Evolutionary conservation across 2,888 invertebrate species (phyloP).

Genomic region (Ligdia adustata): DNA sequence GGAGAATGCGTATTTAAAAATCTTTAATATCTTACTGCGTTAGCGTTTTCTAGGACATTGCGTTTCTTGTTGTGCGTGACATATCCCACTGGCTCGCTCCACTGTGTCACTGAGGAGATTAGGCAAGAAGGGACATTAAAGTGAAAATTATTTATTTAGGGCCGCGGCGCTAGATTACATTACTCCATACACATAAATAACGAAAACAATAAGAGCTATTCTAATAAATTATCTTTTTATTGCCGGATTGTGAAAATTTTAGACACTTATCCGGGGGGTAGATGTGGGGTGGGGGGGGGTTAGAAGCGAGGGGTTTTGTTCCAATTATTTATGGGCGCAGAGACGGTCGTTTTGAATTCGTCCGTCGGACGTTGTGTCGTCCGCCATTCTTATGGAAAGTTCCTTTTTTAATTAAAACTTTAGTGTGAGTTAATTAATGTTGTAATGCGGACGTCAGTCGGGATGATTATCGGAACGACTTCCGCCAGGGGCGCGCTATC

Average conservation of each 20-base stretch:
- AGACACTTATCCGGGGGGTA: slow-evolving; percentile 79
- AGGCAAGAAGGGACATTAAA: slow-evolving; percentile 83
- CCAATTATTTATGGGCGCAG: slow-evolving; percentile 82
- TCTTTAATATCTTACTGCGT: no score
- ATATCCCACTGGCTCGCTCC: slow-evolving; percentile 1
- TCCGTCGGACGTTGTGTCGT: slow-evolving; percentile 72
- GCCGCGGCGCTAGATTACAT: slow-evolving; percentile 81
- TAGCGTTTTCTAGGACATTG: no score
- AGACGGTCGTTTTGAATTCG: slow-evolving; percentile 78
- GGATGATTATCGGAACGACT: slow-evolving; percentile 44
- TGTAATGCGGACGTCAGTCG: slow-evolving; percentile 51
- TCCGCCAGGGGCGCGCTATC: slow-evolving; percentile 42
- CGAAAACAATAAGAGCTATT: slow-evolving; percentile 84
- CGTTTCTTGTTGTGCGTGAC: no score
- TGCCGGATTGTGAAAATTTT: slow-evolving; percentile 85
- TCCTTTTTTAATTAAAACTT: slow-evolving; percentile 80
- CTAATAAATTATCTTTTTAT: slow-evolving; percentile 85
- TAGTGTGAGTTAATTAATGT: slow-evolving; percentile 79
- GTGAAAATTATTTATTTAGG: slow-evolving; percentile 84
- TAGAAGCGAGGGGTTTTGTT: slow-evolving; percentile 71
- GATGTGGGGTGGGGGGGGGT: slow-evolving; percentile 45
- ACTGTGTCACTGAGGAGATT: slow-evolving; percentile 67
- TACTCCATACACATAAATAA: slow-evolving; percentile 84
- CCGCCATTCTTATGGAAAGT: slow-evolving; percentile 74
- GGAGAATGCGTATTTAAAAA: no score